Conservation (phyloP, 2,797 vertebrate species). For the Poecile montanus region DNA sequence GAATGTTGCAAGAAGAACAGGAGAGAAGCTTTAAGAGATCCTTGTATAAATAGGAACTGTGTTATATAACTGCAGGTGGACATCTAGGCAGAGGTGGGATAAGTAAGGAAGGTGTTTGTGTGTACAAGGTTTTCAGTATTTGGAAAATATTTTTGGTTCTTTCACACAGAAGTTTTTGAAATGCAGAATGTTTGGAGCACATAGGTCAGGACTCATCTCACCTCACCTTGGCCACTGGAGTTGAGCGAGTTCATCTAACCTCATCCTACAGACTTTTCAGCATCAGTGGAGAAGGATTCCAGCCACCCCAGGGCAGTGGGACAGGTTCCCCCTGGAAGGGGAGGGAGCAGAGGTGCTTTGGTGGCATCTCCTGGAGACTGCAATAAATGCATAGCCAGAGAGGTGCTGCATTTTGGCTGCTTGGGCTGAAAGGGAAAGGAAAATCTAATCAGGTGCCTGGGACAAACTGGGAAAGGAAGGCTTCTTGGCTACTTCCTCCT, state of each 20-base stretch:
- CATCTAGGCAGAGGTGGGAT: background rate
- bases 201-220: background rate
- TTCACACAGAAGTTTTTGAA: background rate
- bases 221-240: background rate
- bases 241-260: background rate
- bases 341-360: background rate
- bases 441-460: background rate
- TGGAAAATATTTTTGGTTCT: background rate
- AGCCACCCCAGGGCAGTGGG: background rate
- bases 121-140: background rate
- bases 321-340: background rate
- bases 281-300: background rate
- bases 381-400: background rate
- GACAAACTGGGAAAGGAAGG: background rate
- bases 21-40: background rate
- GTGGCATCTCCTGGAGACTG: background rate
- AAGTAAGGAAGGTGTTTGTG: background rate
- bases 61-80: background rate
- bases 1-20: background rate
- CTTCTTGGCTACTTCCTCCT: constrained; percentile 12
- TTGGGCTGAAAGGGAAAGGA: background rate
- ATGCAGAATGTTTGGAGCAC: rapidly evolving
- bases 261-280: background rate
- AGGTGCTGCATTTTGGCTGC: background rate
- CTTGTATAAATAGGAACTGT: background rate